phyloP scores from a whole-genome alignment of 2,888 invertebrate species.

The Torymus tubicola region DNA sequence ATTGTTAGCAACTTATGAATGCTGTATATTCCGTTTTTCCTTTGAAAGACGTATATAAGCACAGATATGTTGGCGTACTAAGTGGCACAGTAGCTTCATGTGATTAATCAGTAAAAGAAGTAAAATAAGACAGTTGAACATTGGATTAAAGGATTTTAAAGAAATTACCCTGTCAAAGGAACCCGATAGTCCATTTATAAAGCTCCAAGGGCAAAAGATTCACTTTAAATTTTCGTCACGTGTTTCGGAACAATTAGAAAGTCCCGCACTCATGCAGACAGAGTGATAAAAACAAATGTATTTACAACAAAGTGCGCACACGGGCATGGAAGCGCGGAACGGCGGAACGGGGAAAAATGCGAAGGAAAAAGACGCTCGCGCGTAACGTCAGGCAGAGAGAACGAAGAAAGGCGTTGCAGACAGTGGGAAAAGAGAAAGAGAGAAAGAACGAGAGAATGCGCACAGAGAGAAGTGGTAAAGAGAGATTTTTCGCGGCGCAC shows the following conservation, averaged over 20 bases:
- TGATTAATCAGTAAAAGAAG: too few relatives aligned
- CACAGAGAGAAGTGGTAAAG: conserved; percentile 8
- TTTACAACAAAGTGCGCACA: conserved; percentile 29
- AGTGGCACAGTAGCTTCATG: too few relatives aligned
- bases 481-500: conserved; percentile 43
- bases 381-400: background rate
- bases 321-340: background rate
- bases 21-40: too few relatives aligned
- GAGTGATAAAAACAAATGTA: conserved; percentile 50
- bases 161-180: background rate
- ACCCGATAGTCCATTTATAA: background rate
- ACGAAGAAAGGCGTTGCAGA: conserved; percentile 8
- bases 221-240: conserved; percentile 29
- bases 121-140: too few relatives aligned
- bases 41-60: too few relatives aligned
- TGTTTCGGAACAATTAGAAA: conserved; percentile 37
- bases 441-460: conserved; percentile 22
- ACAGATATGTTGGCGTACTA: too few relatives aligned
- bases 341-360: background rate
- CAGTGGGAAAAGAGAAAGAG: conserved; percentile 7
- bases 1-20: too few relatives aligned
- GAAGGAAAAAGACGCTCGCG: background rate
- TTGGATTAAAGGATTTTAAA: too few relatives aligned
- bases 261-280: background rate
- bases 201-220: background rate